phyloP scores from a whole-genome alignment of 2,888 invertebrate species.

The Neuroscelio doddi region DNA sequence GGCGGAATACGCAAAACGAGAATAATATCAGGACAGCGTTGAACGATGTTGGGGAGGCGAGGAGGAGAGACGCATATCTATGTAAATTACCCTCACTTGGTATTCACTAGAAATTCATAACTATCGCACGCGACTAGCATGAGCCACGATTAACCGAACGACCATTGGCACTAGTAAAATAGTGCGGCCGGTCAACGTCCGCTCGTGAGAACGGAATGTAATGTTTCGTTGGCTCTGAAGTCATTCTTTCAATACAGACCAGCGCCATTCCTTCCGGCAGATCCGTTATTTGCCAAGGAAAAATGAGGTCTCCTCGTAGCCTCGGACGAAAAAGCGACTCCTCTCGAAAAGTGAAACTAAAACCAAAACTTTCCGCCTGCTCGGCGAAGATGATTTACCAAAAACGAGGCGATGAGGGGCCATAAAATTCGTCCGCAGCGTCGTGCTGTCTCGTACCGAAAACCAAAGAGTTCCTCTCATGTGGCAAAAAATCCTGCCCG shows the following conservation, averaged over 20 bases:
- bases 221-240: constrained; percentile 51
- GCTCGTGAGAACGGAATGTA: constrained; percentile 58
- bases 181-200: constrained; percentile 55
- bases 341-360: constrained; percentile 38
- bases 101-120: constrained; percentile 46
- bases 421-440: constrained; percentile 47
- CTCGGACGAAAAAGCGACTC: not conserved
- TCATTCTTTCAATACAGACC: constrained; percentile 44
- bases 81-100: constrained; percentile 37
- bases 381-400: constrained; percentile 1
- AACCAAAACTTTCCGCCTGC: not conserved
- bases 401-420: too few relatives aligned
- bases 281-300: constrained; percentile 39
- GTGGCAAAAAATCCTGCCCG: constrained; percentile 34
- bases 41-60: constrained; percentile 5
- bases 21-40: not conserved
- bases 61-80: constrained; percentile 31
- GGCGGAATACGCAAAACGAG: not conserved
- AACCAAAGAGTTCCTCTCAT: constrained; percentile 50
- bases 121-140: constrained; percentile 47
- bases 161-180: constrained; percentile 48
- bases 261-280: constrained; percentile 42
- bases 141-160: constrained; percentile 46
- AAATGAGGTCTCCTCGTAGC: constrained; percentile 37
- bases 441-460: constrained; percentile 57